phyloP scores from a whole-genome alignment of 1,140 invertebrate species.

The Coboldia fuscipes region DNA sequence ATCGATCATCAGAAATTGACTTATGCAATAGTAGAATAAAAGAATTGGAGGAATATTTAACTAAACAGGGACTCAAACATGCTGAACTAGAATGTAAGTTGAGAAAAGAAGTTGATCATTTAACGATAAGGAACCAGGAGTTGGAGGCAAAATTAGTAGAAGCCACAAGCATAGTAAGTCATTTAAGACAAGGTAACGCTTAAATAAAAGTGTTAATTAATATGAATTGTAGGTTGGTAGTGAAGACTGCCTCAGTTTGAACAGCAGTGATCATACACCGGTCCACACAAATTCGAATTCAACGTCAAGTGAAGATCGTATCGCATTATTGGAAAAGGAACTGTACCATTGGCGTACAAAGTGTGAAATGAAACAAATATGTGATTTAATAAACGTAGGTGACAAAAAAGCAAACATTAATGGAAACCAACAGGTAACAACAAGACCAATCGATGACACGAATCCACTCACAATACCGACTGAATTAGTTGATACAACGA shows the following conservation, averaged over 20 bases:
- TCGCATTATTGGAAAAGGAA: conserved; percentile 28
- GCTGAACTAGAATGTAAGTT: conserved; percentile 26
- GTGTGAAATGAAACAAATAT: conserved; percentile 29
- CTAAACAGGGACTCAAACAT: conserved; percentile 30
- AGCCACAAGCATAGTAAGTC: conserved; percentile 16
- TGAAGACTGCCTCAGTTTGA: conserved; percentile 31
- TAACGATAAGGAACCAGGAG: conserved; percentile 25
- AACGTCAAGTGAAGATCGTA: conserved; percentile 11
- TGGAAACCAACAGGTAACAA: background rate
- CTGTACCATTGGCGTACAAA: conserved; percentile 31
- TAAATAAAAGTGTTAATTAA: background rate
- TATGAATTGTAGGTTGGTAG: conserved; percentile 26
- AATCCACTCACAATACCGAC: background rate
- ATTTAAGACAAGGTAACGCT: too few species aligned
- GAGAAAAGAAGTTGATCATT: conserved; percentile 22
- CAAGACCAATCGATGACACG: background rate
- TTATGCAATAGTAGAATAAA: conserved; percentile 37
- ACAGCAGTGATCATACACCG: conserved; percentile 16
- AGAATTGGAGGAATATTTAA: conserved; percentile 38
- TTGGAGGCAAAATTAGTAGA: conserved; percentile 19
- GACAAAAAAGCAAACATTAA: background rate
- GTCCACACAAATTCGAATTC: conserved; percentile 4
- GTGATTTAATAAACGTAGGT: conserved; percentile 12
- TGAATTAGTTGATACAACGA: background rate
- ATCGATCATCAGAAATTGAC: conserved; percentile 49